Base-by-base conservation (phyloP, 2,888 invertebrate genomes). In the Diarsia rubi region DNA sequence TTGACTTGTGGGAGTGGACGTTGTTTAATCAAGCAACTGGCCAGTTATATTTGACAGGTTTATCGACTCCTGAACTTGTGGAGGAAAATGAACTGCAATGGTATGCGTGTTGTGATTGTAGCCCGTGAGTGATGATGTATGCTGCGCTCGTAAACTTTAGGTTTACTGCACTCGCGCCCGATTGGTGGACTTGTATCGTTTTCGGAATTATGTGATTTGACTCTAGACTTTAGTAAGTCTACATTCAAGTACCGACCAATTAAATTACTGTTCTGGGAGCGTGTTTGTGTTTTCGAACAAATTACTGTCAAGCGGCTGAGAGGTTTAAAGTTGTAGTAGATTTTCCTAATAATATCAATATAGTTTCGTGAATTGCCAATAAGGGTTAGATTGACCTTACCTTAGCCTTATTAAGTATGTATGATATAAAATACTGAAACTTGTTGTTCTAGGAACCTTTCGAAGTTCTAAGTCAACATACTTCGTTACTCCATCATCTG, bases 1-100 rank as follows among this genome's bases (percentile, higher is more conserved):
- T 78, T 73, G 5, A 54, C 0, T 54, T 80, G 62, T 37, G 1
- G 45, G 11, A 5, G n/a, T 47, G 9, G 24, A 9, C 62, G 62
- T 79, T 89, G 86, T 89, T 88, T 88, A 88, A 88, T 89, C 87
- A 89, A 88, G 80, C 75, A 80, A 82, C 88, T 73, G 89, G 81
- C 81, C 78, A 79, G 88, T 87, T 87, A 89, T 86, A 82, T 88
- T 90, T 89, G 89, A 89, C 89, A 90, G 89, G 85, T 90, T 89
- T 89, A 89, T 89, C 88, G 89, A 89, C 83, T 90, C 69, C 86
- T 84, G 83, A 68, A 75, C 78, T 72, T 78, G 81, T 83, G 81
- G 70, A 79, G 72, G 80, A 81, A 84, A 87, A 88, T 86, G 84
- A 75, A 88, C 79, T 80, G 76, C 73, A 73, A 76, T 83, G 73